Base-by-base conservation (phyloP, 2,113 vertebrate species). In the Megalops atlanticus region DNA sequence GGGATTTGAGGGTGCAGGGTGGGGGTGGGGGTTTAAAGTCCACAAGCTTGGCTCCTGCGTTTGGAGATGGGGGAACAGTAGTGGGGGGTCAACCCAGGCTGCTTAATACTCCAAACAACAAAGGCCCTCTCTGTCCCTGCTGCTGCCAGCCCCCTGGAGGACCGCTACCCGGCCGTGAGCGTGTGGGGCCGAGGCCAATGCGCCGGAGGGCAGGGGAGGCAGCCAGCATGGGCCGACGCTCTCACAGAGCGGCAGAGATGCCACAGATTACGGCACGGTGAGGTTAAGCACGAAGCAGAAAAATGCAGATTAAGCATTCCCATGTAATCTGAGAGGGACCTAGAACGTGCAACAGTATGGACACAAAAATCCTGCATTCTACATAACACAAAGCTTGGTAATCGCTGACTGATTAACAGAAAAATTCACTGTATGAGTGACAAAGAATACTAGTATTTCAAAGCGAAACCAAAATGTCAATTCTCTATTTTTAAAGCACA, bases 51-150 rank as follows among this genome's bases (percentile, higher is more conserved):
- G 27, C 14, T 43, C 77, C 33, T 15, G 41, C 38, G 39, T 43
- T 16, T 24, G 45, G 45, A 49, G 64, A 24, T 3, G 64, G 4
- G 64, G 12, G 64, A 33, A 27, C 24, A 8, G 58, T 24, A 39
- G 58, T n/a, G 70, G 35, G 15, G 68, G n/a, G n/a, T n/a, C n/a
- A n/a, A n/a, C 12, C 24, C 31, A 11, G 68, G 10, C 68, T 72
- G 33, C 41, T n/a, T 35, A 72, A 21, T 80, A 47, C 68, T 18
- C 78, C 31, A 72, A 80, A 80, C 43, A 80, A 80, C 69, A 80
- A 80, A 72, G 68, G 8, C 68, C 31, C 64, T 52, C 31, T 38
- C 31, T 80, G 68, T 47, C n/a, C n/a, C n/a, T n/a, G 69, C 33
- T 33, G 24, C 16, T 7, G 33, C 69, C 45, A 31, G 8, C 12